Evolutionary conservation across 1,140 invertebrate genomes (phyloP), one percentile per base, ranked within the genome.

Genomic region (Fragariocoptes setiger): DNA sequence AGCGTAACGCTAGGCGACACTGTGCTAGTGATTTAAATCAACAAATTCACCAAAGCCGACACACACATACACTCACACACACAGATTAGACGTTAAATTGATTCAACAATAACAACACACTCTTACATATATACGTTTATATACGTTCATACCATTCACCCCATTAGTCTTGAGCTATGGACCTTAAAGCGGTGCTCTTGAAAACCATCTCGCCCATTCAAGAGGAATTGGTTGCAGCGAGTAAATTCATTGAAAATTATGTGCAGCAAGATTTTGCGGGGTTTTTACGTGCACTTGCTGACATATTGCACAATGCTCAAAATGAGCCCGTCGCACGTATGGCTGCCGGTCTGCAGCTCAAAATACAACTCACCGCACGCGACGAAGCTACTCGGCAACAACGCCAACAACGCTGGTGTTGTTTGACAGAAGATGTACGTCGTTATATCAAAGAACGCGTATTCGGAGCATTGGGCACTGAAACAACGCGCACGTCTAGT

Each of bases 321-420:
- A 83, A 88, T 54, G 79, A 74, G 54, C 69, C 73, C 25, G 82
- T 94, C 45, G 82, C 83, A 35, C 70, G 92, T 42, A 92, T 88
- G 74, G 88, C 90, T 49, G 86, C 88, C 47, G 90, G 90, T 50
- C 62, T 99, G 37, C 90, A 99, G 58, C 65, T 99, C 12, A 99
- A 99, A 62, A 99, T 99, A 65, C 75, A 82, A 48, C 66, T 99
- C 18, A 90, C 83, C 39, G 88, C 90, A 40, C 97, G 97, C 66
- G 88, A 99, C 61, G 59, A 64, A 20, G 65, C 62, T 21, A 61
- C 85, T 40, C 77, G 76, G 59, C 54, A 61, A 38, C 68, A 75
- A 44, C 83, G 86, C 55, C 79, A 88, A 55, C 70, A 80, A 47
- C 60, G 85, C 53, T 97, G 90, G 90, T 65, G 90, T 13, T 62